Evolutionary conservation across 2,797 vertebrate species (phyloP), one percentile per base, ranked within the genome.

Genomic region (Knipowitschia caucasica): DNA sequence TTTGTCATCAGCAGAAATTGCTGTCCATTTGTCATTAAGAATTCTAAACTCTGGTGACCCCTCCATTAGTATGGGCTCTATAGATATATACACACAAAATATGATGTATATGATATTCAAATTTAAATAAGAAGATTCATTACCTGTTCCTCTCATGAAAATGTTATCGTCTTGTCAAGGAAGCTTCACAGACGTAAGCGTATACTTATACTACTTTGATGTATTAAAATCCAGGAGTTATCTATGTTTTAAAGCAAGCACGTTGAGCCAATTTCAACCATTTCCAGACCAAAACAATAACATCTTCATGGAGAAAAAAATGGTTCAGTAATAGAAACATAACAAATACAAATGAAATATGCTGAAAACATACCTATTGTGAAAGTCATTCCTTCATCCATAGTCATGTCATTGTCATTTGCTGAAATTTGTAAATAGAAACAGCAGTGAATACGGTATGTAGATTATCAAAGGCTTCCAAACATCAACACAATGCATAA

Each of bases 351-450:
- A 40, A 17, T n/a, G n/a, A 8, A 6, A 17, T 15, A 38, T 9
- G 15, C 43, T 17, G 17, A 29, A 45, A 30, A 47, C 29, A 89
- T 51, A 90, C 97, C 96, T 89, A 99, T 91, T 44, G 97, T 99
- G 84, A 99, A 99, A 14, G 93, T 88, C 96, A 99, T 98, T 47
- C 96, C 95, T 75, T 95, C 94, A 64, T 95, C 92, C 96, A 99
- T 97, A 62, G 78, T 83, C 64, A 95, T 82, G 74, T 90, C 80
- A 40, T 88, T 94, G 85, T 94, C 90, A 77, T 98, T 98, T 1
- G 91, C 96, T 98, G 70, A 57, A 78, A 87, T 81, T 2, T 25
- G 18, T 35, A 36, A 9, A 0, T 26, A 3, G 3, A 27, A 18
- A 26, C 23, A n/a, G 4, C 12, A 17, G 17, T 26, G 18, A 21